phyloP scores from a whole-genome alignment of 2,888 invertebrate genomes.

The Lymantria monacha region DNA sequence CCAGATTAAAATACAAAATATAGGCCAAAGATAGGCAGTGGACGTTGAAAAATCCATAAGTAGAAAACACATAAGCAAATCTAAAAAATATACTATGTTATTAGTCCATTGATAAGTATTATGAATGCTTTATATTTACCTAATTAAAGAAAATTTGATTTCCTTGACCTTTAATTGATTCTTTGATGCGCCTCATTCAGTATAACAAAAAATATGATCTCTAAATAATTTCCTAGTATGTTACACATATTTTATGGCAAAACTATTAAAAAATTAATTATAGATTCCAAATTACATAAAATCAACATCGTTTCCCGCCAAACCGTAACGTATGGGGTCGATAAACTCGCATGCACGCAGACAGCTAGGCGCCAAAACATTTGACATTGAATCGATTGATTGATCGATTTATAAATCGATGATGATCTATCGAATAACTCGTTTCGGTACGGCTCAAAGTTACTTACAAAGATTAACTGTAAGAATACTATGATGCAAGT shows the following conservation, averaged over 20 bases:
- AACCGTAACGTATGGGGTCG: conserved; percentile 38
- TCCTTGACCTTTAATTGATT: no score
- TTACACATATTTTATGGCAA: not conserved
- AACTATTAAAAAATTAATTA: conserved; percentile 16
- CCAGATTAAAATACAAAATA: no score
- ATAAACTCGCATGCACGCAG: conserved; percentile 57
- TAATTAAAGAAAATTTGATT: no score
- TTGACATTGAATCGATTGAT: conserved; percentile 55
- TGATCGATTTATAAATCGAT: conserved; percentile 56
- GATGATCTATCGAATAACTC: conserved; percentile 33
- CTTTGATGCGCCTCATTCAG: no score
- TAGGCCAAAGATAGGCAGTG: no score
- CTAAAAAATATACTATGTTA: no score
- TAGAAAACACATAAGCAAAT: no score
- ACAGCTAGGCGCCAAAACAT: conserved; percentile 65
- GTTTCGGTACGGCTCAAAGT: conserved; percentile 19
- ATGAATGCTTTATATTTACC: no score
- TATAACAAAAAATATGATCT: no score
- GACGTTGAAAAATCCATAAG: no score
- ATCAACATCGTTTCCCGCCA: conserved; percentile 17
- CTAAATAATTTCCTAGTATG: not conserved
- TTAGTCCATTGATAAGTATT: no score
- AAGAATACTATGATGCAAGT: conserved; percentile 23
- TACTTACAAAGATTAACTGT: conserved; percentile 22
- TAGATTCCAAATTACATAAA: conserved; percentile 10